Percentiles rank a stretch among this genome's conserved stretches.
phyloP scores from a whole-genome alignment of 1,140 invertebrate species.

The Phymastichus coffea region DNA sequence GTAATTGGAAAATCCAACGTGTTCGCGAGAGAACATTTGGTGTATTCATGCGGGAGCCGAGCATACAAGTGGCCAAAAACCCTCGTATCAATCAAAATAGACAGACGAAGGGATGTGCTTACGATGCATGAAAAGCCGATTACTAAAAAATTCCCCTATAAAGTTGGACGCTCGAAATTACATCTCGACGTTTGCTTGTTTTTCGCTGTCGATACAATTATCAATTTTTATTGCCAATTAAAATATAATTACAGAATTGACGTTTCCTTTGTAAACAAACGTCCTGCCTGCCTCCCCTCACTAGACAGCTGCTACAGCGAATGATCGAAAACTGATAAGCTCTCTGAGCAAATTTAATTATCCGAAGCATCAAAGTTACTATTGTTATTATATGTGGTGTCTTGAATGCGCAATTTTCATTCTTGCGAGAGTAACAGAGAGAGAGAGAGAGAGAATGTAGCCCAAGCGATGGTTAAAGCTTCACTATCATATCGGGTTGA shows the following conservation, averaged over 20 bases:
- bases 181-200: too few species aligned
- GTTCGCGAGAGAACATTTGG: background rate
- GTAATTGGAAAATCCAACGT: slow-evolving; percentile 2
- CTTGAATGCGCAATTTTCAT: slow-evolving; percentile 3
- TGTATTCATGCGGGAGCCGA: background rate
- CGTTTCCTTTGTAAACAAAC: too few species aligned
- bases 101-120: background rate
- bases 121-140: background rate
- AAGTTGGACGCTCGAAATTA: too few species aligned
- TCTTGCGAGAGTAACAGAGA: too few species aligned
- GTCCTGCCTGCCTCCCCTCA: too few species aligned
- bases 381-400: background rate
- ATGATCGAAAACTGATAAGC: too few species aligned
- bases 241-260: too few species aligned
- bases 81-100: slow-evolving; percentile 17
- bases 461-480: slow-evolving; percentile 2
- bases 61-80: background rate
- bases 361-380: background rate
- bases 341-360: too few species aligned
- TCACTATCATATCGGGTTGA: slow-evolving; percentile 23
- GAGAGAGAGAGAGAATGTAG: slow-evolving; percentile 1
- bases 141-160: too few species aligned
- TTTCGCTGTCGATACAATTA: too few species aligned
- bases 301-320: too few species aligned
- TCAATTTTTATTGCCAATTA: too few species aligned